Evolutionary conservation across 2,797 vertebrate genomes (phyloP).

Genomic region (Ctenosaura bakeri): DNA sequence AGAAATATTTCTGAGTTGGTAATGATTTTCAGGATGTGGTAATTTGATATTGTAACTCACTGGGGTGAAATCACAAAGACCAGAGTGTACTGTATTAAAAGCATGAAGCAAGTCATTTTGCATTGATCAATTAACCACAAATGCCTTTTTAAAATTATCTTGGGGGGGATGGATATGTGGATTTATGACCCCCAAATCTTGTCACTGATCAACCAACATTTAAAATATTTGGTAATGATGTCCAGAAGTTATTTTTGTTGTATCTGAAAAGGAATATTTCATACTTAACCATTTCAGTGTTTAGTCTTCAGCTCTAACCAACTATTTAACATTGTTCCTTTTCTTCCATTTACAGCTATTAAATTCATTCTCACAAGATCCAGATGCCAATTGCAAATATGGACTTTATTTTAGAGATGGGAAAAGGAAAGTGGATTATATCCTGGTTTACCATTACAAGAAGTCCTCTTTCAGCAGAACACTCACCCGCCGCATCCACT

Average conservation of each 20-base stretch:
- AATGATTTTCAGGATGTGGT: constrained; percentile 14
- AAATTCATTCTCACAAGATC: constrained; percentile 83
- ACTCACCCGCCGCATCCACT: constrained; percentile 73
- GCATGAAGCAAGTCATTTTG: constrained; percentile 44
- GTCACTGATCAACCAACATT: constrained; percentile 42
- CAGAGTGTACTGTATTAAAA: not conserved
- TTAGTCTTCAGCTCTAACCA: rapidly evolving
- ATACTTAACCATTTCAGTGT: not conserved
- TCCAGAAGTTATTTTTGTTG: constrained; percentile 15
- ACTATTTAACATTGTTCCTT: constrained; percentile 5
- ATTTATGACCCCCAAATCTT: constrained; percentile 48
- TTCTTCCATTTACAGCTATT: constrained; percentile 78
- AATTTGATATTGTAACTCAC: not conserved
- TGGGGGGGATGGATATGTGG: constrained; percentile 21
- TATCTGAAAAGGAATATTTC: constrained; percentile 34
- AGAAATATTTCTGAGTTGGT: not conserved
- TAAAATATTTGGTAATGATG: constrained; percentile 41
- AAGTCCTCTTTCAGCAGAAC: constrained; percentile 79
- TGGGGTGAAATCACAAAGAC: not conserved
- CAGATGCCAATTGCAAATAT: constrained; percentile 80
- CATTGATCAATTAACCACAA: not conserved
- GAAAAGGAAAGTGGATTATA: constrained; percentile 90
- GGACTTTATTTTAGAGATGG: constrained; percentile 92
- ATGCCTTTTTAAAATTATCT: not conserved
- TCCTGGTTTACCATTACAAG: constrained; percentile 91